Base-by-base conservation (phyloP, 2,113 vertebrate genomes). In the Dryoscopus gambensis region DNA sequence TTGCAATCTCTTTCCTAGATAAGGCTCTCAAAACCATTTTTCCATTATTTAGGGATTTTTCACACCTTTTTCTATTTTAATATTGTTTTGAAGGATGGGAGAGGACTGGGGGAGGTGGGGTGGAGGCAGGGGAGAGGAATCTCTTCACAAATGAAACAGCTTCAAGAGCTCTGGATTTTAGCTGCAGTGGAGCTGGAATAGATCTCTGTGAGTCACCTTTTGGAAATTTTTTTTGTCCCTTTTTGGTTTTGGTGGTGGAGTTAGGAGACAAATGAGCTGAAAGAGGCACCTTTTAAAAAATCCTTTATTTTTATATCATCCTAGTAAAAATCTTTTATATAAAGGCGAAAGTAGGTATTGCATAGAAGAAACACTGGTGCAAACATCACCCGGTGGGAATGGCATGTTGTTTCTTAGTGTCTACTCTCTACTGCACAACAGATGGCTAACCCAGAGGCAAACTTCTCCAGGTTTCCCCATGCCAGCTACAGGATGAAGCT, bases 271-370 rank as follows among this genome's bases (percentile, higher is more conserved):
- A 97, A 96, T 55, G 37, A 97, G 53, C 74, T 94, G 76, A 84
- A 86, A 90, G 76, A 95, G 59, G 44, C 93, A 95, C 95, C 82
- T 97, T 97, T 88, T 68, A 95, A 97, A 96, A 97, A 96, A 97
- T 93, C 92, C 93, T 98, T 98, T 98, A 98, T 98, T 98, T 98
- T 95, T 97, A 89, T 98, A 97, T 98, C 89, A 98, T 97, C 97
- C 97, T 98, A 96, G 98, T 98, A 98, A 98, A 98, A 98, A 98
- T 98, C 92, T 97, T 98, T 98, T 97, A 94, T 98, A 98, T 98
- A 98, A 98, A 98, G 98, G 96, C 94, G 97, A 98, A 97, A 98
- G 96, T 98, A 98, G 97, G 96, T 97, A 97, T 97, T 98, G 98
- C 98, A 98, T 98, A 98, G 98, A 98, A 98, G 96, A 93, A 98